Base-by-base conservation (phyloP, 2,797 vertebrate genomes). In the Malacoctenus gilli region DNA sequence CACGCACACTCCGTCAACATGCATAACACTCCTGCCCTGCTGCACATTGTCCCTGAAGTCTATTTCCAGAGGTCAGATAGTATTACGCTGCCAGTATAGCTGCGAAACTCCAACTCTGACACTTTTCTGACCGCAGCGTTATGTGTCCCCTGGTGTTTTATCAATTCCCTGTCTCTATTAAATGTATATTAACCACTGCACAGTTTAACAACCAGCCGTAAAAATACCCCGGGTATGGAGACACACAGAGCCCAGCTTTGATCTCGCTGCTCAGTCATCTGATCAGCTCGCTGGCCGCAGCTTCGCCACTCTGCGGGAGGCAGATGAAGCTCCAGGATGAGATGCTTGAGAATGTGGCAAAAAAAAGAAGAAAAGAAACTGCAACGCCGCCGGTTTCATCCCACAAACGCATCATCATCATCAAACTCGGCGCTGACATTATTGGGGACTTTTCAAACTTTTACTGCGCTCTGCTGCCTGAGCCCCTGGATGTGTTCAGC, bases 41-140 rank as follows among this genome's bases (percentile, higher is more conserved):
- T 60, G 52, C 75, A 68, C 63, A 85, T 86, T 85, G 87, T 89
- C 86, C 82, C 81, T 79, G 81, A 82, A 57, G 82, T 86, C 81
- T 89, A 91, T 89, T 90, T 89, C 56, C 58, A 82, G 85, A 56
- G 77, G 65, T 72, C 75, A 79, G 85, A 83, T 85, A 53, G 69
- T 76, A 57, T 88, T 89, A 76, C 85, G 65, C 34, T 44, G 75
- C 62, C 68, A 78, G 75, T 69, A 72, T 76, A 77, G 76, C 78
- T 73, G 68, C 82, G 74, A 75, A 85, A 75, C 50, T 77, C 75
- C 77, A 73, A 75, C 65, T 77, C 68, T 62, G 63, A 78, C 68
- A 74, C 66, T 66, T 82, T 77, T 77, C 61, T 77, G 73, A 78
- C 71, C 13, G 9, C 69, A 46, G 73, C 57, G 59, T 68, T 37